Evolutionary conservation across 2,888 invertebrate species (phyloP).

Genomic region (Trichogramma evanescens): DNA sequence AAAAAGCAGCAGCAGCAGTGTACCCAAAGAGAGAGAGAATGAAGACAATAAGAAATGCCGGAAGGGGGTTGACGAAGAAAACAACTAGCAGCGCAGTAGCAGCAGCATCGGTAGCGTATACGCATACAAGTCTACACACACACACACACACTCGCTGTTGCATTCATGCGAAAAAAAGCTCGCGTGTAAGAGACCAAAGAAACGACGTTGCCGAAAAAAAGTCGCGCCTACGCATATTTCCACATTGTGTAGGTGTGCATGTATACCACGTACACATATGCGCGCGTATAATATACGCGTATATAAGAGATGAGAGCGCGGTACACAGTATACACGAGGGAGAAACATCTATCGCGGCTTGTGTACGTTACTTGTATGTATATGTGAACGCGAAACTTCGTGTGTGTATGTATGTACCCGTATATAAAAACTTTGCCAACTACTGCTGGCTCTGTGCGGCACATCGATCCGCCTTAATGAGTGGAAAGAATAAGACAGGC

Average conservation of each 20-base stretch:
- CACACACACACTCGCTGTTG: not conserved
- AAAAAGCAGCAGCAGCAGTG: conserved; percentile 4
- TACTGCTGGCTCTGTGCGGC: conserved; percentile 37
- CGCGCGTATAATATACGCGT: no score
- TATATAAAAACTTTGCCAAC: not conserved
- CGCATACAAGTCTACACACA: not conserved
- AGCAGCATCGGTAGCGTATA: conserved; percentile 1
- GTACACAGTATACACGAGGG: no score
- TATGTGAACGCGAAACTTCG: no score
- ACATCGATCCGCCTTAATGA: conserved; percentile 49
- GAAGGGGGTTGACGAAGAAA: not conserved
- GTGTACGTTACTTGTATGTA: no score
- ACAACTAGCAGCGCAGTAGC: not conserved
- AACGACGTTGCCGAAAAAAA: not conserved
- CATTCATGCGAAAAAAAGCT: not conserved
- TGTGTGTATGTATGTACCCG: no score
- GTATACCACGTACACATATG: no score
- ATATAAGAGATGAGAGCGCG: no score
- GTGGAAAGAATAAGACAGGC: conserved; percentile 48
- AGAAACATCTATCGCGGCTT: no score
- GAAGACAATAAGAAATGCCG: conserved; percentile 20
- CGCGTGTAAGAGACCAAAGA: conserved; percentile 1
- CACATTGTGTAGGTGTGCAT: no score
- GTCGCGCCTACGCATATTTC: no score
- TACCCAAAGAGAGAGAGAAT: conserved; percentile 5